Conservation (phyloP, 1,140 invertebrate species). For the Heterodera carotae region DNA sequence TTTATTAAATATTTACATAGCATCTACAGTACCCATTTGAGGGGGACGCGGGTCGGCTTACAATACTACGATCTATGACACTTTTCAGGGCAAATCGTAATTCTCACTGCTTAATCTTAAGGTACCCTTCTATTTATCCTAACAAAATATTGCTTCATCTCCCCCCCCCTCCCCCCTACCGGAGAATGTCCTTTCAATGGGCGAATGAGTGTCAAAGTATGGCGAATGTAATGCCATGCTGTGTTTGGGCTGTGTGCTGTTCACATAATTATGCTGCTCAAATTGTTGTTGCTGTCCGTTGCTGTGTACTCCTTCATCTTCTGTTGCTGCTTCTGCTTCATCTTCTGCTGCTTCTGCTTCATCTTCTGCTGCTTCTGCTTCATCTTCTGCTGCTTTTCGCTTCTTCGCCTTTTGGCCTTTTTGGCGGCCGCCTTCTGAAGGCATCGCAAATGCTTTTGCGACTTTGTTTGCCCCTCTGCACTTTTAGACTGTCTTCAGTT, state of each 20-base stretch:
- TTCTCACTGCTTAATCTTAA: too few species aligned
- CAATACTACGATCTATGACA: too few species aligned
- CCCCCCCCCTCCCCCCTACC: not conserved
- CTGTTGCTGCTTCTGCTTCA: constrained; percentile 38
- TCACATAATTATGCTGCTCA: not conserved
- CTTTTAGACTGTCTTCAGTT: not conserved
- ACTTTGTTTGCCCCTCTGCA: not conserved
- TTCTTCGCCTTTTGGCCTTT: not conserved
- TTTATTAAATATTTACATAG: too few species aligned
- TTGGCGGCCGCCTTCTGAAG: not conserved
- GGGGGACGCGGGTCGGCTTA: too few species aligned
- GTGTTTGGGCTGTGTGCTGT: not conserved
- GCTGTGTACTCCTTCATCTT: constrained; percentile 18
- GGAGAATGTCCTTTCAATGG: not conserved
- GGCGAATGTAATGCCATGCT: not conserved
- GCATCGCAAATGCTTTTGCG: not conserved
- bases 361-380: not conserved
- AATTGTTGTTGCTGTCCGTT: constrained; percentile 24
- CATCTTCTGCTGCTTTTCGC: not conserved
- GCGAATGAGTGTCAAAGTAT: not conserved
- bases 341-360: not conserved
- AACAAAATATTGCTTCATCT: too few species aligned
- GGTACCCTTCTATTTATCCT: too few species aligned
- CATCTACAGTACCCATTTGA: too few species aligned
- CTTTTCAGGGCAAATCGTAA: too few species aligned